Conservation (phyloP, 2,113 vertebrate species). For the Edolisoma coerulescens region DNA sequence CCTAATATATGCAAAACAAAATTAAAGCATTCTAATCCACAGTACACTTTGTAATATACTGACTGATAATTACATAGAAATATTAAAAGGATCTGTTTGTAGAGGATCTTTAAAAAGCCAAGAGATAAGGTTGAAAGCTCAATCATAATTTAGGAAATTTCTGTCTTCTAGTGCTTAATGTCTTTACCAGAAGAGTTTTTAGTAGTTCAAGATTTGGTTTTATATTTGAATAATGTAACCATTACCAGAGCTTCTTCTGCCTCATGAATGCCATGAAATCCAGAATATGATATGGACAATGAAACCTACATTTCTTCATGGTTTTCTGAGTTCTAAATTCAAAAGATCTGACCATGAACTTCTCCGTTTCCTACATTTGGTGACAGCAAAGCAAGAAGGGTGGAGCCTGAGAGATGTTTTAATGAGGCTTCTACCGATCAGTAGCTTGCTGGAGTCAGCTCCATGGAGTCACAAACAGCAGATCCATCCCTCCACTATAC, state of each 20-base stretch:
- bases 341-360: neutral
- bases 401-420: neutral
- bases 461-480: rapidly evolving
- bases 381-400: neutral
- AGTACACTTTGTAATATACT: neutral
- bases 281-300: neutral
- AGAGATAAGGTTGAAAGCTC: neutral
- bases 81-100: neutral
- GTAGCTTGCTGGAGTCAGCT: neutral
- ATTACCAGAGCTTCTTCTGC: neutral
- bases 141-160: neutral
- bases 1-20: neutral
- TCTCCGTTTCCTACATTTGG: neutral
- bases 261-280: neutral
- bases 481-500: neutral
- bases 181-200: neutral
- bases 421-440: neutral
- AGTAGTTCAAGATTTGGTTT: neutral
- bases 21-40: neutral
- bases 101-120: neutral
- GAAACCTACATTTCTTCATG: neutral
- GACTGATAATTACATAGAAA: neutral
- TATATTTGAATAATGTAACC: neutral
- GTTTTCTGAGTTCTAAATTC: neutral
- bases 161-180: neutral